Base-by-base conservation (phyloP, 2,888 invertebrate genomes). In the Hofmannophila pseudospretella region DNA sequence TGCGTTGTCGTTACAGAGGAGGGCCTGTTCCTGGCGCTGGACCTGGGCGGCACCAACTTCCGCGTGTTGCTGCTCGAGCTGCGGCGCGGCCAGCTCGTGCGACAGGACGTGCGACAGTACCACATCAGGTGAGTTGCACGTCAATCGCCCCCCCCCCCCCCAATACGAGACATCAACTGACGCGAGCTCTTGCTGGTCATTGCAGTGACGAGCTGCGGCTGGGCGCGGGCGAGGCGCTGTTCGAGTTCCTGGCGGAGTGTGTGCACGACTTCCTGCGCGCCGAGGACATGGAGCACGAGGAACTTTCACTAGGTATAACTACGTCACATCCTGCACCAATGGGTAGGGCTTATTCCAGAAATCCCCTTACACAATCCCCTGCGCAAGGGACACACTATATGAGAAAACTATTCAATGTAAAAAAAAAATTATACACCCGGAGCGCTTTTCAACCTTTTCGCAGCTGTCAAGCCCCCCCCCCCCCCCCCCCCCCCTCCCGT, bases 11-110 rank as follows among this genome's bases (percentile, higher is more conserved):
- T 34, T 25, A 65, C 63, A 92, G 92, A 93, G 81, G 89, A 90
- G 47, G 94, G 94, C 0, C 85, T 91, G 32, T 95, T 89, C 67
- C 71, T 95, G 49, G 94, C 94, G 2, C 73, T 95, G 48, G 95
- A 95, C 71, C 87, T 95, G 39, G 95, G 95, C 2, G 94, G 95
- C 11, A 94, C 94, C 13, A 94, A 95, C 78, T 94, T 94, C 69
- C 88, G 95, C 7, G 90, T 95, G 8, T 79, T 94, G 13, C 75
- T 92, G 26, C 69, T 94, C 50, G 90, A 91, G 51, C 72, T 94
- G 45, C 60, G 59, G 3, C 72, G 76, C 7, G 92, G 92, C 0
- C 66, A 73, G 36, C 76, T 90, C 9, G 68, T 88, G 13, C 69
- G 89, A 2, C 89, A 91, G 59, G 84, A 89, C 42, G 90, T 92